Base-by-base conservation (phyloP, 2,113 vertebrate species). In the Gorilla gorilla region DNA sequence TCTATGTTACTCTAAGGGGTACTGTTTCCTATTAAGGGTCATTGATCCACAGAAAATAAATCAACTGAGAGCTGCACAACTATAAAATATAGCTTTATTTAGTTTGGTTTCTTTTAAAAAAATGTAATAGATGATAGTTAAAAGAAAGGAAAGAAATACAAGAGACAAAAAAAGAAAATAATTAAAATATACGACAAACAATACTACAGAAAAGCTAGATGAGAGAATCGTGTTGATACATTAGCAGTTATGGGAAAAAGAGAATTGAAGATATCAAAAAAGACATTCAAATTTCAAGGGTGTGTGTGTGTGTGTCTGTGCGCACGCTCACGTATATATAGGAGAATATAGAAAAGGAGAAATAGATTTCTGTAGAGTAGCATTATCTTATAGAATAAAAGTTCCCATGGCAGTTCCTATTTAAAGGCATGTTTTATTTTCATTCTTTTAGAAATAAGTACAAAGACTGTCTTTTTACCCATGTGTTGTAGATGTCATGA, bases 21-120 rank as follows among this genome's bases (percentile, higher is more conserved):
- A 76, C n/a, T 68, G 23, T 84, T 88, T 94, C 61, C 76, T 61
- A 85, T 55, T 70, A 84, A 83, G 40, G 23, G 7, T 40, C 70
- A 90, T 80, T 84, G 85, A 94, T 70, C 25, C 70, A 85, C 40
- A 91, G 76, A 88, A 79, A 97, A 94, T 88, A 90, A 96, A 84
- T 93, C 84, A 75, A 50, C 45, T 20, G 43, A 93, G 18, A 93
- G 16, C 16, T 68, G 30, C 20, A 87, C 32, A 95, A 38, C 16
- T 32, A 32, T 23, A 40, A 57, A 35, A 57, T 3, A 57, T 43
- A 91, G 68, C n/a, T 40, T 64, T 92, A 89, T 86, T 57, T 78
- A 45, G 10, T 40, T 80, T 50, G 3, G 32, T 81, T 14, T 43
- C 13, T 59, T 72, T 70, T 70, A 1, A 30, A 75, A 40, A 35